These are phyloP conservation scores for Microtus richardsoni DNA, from an alignment of 2,113 vertebrate genomes.

Conservation along the genomic window DNA sequence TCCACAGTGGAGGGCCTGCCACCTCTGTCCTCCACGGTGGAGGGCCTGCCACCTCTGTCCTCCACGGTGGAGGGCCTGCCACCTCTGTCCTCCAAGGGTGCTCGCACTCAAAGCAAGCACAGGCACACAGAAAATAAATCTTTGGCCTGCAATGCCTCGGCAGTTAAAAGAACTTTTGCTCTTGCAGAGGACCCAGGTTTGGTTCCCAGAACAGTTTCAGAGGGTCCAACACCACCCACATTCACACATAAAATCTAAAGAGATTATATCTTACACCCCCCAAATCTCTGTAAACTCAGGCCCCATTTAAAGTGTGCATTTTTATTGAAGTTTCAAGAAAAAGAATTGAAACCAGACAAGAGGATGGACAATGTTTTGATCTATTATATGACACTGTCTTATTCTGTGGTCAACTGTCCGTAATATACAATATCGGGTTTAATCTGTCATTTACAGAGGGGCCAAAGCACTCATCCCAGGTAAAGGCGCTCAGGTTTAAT, in stretches of 20 bases:
- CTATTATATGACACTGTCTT: not conserved
- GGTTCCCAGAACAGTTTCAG: not conserved
- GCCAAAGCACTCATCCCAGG: slow-evolving; percentile 86
- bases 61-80: not conserved
- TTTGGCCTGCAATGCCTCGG: not conserved
- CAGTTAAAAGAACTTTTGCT: not conserved
- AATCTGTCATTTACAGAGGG: slow-evolving; percentile 88
- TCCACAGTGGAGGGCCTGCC: not conserved
- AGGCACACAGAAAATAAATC: not conserved
- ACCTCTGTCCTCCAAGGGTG: not conserved
- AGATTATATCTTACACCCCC: not conserved
- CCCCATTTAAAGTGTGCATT: slow-evolving; percentile 87
- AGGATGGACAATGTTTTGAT: slow-evolving; percentile 87
- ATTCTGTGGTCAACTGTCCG: slow-evolving; percentile 86
- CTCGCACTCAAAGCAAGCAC: not conserved
- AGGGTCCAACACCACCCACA: not conserved
- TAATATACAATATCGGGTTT: slow-evolving; percentile 84
- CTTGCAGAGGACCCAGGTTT: not conserved
- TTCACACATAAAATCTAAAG: not conserved
- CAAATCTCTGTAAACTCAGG: not conserved
- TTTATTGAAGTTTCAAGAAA: slow-evolving; percentile 89
- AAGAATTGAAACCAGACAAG: slow-evolving; percentile 75
- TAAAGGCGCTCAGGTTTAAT: slow-evolving; percentile 88
- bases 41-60: not conserved
- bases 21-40: not conserved